These are phyloP conservation scores for Crenichthys baileyi DNA, from an alignment of 2,797 vertebrate species.

Conservation along the genomic window DNA sequence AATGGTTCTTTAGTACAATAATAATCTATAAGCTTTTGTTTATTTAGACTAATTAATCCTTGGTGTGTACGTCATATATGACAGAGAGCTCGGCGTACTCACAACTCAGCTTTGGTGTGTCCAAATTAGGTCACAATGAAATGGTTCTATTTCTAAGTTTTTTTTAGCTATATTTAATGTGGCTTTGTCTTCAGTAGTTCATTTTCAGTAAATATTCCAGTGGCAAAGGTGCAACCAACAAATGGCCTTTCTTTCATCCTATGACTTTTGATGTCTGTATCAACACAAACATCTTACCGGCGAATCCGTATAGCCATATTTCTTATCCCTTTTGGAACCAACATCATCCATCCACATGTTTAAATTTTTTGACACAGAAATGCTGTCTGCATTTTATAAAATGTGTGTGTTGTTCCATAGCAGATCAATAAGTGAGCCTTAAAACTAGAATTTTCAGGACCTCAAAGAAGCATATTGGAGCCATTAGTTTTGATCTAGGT, in stretches of 20 bases:
- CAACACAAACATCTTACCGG: background rate
- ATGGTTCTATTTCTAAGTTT: too few relatives aligned
- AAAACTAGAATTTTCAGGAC: conserved; percentile 9
- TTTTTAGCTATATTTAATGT: background rate
- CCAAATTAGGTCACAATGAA: too few relatives aligned
- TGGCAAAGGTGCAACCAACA: background rate
- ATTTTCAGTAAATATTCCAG: background rate
- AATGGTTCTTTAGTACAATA: too few relatives aligned
- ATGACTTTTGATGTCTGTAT: background rate
- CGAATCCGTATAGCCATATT: background rate
- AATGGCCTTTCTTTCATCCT: background rate
- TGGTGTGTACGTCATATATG: too few relatives aligned
- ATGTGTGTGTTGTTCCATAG: background rate
- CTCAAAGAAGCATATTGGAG: conserved; percentile 32
- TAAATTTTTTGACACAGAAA: background rate
- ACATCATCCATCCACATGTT: background rate
- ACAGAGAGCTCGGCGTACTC: too few relatives aligned
- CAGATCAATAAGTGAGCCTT: conserved; percentile 14
- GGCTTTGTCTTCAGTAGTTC: background rate
- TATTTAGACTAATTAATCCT: too few relatives aligned
- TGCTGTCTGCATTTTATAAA: background rate
- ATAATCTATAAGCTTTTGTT: too few relatives aligned
- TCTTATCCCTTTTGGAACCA: background rate
- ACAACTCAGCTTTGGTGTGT: too few relatives aligned
- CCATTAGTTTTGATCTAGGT: conserved; percentile 53